Conservation (phyloP, 2,888 invertebrate species). For the Chydorus sphaericus region DNA sequence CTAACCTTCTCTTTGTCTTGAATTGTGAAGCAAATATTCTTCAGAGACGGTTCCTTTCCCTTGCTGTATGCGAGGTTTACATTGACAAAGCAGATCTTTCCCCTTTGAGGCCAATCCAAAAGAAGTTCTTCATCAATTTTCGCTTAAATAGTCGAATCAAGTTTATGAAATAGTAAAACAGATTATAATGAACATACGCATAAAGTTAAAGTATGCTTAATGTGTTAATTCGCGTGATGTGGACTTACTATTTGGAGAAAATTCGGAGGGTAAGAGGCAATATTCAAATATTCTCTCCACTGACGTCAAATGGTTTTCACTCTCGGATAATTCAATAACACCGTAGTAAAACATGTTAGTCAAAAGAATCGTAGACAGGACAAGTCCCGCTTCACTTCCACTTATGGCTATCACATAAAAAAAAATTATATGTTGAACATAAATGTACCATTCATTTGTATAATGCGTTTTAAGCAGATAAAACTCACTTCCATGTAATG, state of each 20-base stretch:
- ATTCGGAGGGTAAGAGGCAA: constrained; percentile 54
- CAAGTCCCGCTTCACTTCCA: constrained; percentile 25
- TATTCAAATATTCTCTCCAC: constrained; percentile 77
- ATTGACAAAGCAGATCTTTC: constrained; percentile 22
- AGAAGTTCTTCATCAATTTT: constrained; percentile 32
- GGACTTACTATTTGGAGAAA: constrained; percentile 41
- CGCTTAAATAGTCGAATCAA: no score
- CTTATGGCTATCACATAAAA: constrained; percentile 17
- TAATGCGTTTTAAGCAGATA: not conserved
- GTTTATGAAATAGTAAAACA: no score
- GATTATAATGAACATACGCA: no score
- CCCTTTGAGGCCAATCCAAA: constrained; percentile 30
- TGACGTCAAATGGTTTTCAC: constrained; percentile 74
- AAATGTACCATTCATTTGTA: no score
- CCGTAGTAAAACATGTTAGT: constrained; percentile 54
- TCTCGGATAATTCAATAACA: constrained; percentile 79
- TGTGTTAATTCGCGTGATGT: not conserved
- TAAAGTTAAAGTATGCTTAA: no score
- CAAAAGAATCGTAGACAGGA: constrained; percentile 24
- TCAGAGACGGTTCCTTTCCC: constrained; percentile 33
- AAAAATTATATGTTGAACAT: no score
- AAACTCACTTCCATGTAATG: constrained; percentile 38
- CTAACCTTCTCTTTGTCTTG: constrained; percentile 31
- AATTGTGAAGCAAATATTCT: constrained; percentile 29
- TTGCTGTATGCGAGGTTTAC: constrained; percentile 27